phyloP scores from a whole-genome alignment of 1,140 invertebrate species.

The Elysia chlorotica region DNA sequence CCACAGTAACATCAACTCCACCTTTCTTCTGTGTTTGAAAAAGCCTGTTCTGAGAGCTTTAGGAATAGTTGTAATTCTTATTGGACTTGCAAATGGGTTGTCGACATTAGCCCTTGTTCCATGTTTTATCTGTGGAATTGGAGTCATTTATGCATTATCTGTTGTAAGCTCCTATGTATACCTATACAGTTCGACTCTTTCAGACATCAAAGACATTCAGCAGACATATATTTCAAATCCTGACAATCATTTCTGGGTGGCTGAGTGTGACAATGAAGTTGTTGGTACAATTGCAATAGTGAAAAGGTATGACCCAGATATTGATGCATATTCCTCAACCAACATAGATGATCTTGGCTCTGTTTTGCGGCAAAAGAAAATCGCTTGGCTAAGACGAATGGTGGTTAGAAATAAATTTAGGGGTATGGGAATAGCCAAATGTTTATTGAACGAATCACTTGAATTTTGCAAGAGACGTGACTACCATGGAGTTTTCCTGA shows the following conservation, averaged over 20 bases:
- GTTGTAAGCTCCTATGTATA: constrained; percentile 20
- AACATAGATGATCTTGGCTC: neutral
- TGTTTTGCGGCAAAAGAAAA: too few relatives aligned
- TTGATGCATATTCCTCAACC: neutral
- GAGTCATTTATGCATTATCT: constrained; percentile 8
- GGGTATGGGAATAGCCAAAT: constrained; percentile 35
- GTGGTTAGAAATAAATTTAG: constrained; percentile 29
- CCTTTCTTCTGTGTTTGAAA: constrained; percentile 19
- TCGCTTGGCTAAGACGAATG: constrained; percentile 39
- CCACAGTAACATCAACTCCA: constrained; percentile 31
- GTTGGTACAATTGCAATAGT: constrained; percentile 34
- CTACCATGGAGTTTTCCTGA: constrained; percentile 29
- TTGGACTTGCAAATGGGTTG: neutral
- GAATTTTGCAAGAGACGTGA: constrained; percentile 28
- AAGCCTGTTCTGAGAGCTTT: neutral
- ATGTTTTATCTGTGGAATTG: neutral
- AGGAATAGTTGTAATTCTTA: neutral
- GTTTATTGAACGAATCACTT: constrained; percentile 20
- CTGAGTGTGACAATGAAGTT: constrained; percentile 21
- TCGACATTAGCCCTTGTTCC: neutral
- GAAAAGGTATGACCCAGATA: neutral
- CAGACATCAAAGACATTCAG: constrained; percentile 29
- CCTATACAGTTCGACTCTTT: constrained; percentile 29
- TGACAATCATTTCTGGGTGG: constrained; percentile 34
- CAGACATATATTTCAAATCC: constrained; percentile 18